A percentile compares a stretch with the other conserved stretches of the same genome.
phyloP scores from a whole-genome alignment of 2,888 invertebrate species.

The Agonopterix arenella region DNA sequence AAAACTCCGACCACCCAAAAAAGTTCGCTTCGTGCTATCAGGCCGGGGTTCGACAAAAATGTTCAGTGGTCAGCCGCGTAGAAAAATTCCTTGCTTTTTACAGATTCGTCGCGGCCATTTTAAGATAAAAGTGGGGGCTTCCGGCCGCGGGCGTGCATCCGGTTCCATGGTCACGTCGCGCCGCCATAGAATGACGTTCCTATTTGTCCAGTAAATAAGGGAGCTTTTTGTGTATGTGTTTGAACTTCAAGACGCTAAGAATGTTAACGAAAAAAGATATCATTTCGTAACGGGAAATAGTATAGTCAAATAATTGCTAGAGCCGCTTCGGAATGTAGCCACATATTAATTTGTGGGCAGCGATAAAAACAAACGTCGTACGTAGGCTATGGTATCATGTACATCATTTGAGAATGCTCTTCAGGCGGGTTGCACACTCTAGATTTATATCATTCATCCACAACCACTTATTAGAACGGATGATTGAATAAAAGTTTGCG shows the following conservation, averaged over 20 bases:
- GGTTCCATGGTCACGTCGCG: slow-evolving; percentile 42
- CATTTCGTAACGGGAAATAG: slow-evolving; percentile 35
- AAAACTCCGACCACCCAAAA: slow-evolving; percentile 29
- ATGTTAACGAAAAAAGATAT: slow-evolving; percentile 44
- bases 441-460: too few relatives aligned
- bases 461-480: too few relatives aligned
- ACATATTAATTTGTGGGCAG: slow-evolving; percentile 22
- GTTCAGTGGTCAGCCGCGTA: slow-evolving; percentile 61
- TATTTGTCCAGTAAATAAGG: slow-evolving; percentile 40
- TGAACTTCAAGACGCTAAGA: slow-evolving; percentile 34
- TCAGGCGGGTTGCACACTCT: too few relatives aligned
- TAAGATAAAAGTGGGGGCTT: slow-evolving; percentile 64
- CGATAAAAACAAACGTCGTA: slow-evolving; percentile 34
- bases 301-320: slow-evolving; percentile 25
- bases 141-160: slow-evolving; percentile 65
- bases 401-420: too few relatives aligned
- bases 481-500: too few relatives aligned
- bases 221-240: slow-evolving; percentile 33
- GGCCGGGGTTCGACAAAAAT: slow-evolving; percentile 48
- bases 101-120: slow-evolving; percentile 66
- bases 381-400: not conserved
- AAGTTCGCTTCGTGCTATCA: slow-evolving; percentile 54
- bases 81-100: slow-evolving; percentile 64
- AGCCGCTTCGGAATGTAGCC: slow-evolving; percentile 23
- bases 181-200: slow-evolving; percentile 16